Base-by-base conservation (phyloP, 2,113 vertebrate genomes). In the Neoarius graeffei region DNA sequence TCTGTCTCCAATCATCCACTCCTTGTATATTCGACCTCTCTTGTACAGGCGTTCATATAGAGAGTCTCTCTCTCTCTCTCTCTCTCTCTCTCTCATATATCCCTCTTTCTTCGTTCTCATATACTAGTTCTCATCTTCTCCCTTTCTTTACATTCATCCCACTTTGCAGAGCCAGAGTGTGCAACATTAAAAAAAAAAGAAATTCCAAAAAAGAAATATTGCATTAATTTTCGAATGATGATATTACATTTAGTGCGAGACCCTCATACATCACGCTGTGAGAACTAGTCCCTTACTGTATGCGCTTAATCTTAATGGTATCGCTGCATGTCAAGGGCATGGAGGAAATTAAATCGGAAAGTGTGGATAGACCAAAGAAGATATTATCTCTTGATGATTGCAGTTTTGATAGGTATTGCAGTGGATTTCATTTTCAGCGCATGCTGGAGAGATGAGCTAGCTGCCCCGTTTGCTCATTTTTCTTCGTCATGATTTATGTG, bases 301-400 rank as follows among this genome's bases (percentile, higher is more conserved):
- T 96, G 97, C 95, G 96, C 97, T 98, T 98, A 97, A 99, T 99
- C 98, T 99, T 98, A 99, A 99, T 98, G 98, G 97, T 98, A 99
- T 99, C 97, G 96, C 96, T 97, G 97, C 97, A 98, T 99, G 98
- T 99, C 98, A 99, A 99, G 98, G 98, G 98, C 98, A 98, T 97
- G 97, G 97, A 98, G 97, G 98, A 99, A 99, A 99, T 99, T 98
- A 99, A 99, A 99, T 99, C 97, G 97, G 98, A 99, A 99, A 99
- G 98, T 99, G 97, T 97, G 98, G 97, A 99, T 99, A 98, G 98
- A 99, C 97, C 98, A 98, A 98, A 99, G 98, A 97, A 97, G 98
- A 99, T 99, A 99, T 98, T 99, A 99, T 99, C 98, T 98, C 97
- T 97, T 97, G 97, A 96, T 99, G 98, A 99, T 99, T 99, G 98